Evolutionary conservation across 2,888 invertebrate species (phyloP).

Genomic region (Empis livida): DNA sequence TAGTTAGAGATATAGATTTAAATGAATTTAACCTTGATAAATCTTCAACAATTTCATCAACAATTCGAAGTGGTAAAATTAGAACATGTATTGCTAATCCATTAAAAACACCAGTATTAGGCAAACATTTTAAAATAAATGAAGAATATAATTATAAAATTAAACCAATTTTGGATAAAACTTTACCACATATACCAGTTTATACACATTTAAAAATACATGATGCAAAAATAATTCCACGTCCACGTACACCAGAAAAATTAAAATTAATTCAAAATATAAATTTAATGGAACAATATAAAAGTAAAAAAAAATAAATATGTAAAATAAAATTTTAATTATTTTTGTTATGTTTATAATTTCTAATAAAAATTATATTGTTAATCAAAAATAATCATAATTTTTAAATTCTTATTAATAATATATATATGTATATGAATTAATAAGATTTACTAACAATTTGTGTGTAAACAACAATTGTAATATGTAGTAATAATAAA

Average conservation of each 20-base stretch:
- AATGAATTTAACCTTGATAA: no score
- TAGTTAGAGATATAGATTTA: slow-evolving; percentile 4
- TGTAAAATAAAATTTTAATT: no score
- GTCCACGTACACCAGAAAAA: slow-evolving; percentile 42
- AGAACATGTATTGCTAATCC: slow-evolving; percentile 39
- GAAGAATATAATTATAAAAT: slow-evolving; percentile 27
- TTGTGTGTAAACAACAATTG: no score
- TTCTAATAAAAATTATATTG: no score
- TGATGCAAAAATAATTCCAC: slow-evolving; percentile 41
- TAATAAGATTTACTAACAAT: no score
- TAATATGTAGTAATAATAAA: no score
- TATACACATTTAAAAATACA: slow-evolving; percentile 53
- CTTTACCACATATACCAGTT: slow-evolving; percentile 52
- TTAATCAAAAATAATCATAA: no score
- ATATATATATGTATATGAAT: no score
- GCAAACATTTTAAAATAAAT: slow-evolving; percentile 42
- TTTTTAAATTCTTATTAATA: no score
- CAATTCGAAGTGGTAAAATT: slow-evolving; percentile 18
- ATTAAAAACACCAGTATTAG: slow-evolving; percentile 44
- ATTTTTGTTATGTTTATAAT: no score
- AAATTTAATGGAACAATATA: slow-evolving; percentile 23
- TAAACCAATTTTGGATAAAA: slow-evolving; percentile 44
- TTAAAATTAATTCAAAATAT: slow-evolving; percentile 33
- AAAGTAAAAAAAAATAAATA: slow-evolving; percentile 3
- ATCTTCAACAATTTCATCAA: no score